phyloP scores from a whole-genome alignment of 1,140 invertebrate species.

The Xylocopa sonorina region DNA sequence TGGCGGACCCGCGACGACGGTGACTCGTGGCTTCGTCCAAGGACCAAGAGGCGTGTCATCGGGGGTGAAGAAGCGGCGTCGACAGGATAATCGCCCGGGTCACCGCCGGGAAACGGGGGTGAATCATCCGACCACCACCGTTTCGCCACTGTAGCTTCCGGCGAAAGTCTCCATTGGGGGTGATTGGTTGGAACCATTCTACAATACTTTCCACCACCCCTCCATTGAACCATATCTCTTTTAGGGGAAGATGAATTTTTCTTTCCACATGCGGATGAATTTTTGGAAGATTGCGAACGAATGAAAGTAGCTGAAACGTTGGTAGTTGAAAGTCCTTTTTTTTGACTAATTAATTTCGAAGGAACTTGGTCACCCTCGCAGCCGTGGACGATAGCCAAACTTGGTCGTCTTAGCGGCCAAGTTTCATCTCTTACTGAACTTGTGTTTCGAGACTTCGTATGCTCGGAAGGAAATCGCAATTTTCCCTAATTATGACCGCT shows the following conservation, averaged over 20 bases:
- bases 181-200: too few relatives aligned
- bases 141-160: constrained; percentile 32
- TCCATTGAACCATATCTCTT: too few relatives aligned
- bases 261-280: too few relatives aligned
- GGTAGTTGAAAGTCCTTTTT: background rate
- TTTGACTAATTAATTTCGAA: background rate
- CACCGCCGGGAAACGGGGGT: constrained; percentile 46
- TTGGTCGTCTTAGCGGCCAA: background rate
- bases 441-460: background rate
- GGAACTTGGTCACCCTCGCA: background rate
- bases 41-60: constrained; percentile 29
- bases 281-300: too few relatives aligned
- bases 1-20: constrained; percentile 50
- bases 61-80: constrained; percentile 70
- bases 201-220: too few relatives aligned
- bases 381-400: background rate
- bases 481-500: background rate
- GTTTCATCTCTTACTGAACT: background rate
- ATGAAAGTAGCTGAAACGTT: background rate
- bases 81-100: constrained; percentile 77
- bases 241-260: too few relatives aligned
- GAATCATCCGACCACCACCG: constrained; percentile 1
- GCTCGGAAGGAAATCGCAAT: too few relatives aligned
- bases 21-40: constrained; percentile 30
- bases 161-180: background rate